Base-by-base conservation (phyloP, 2,113 vertebrate genomes). In the Melanostigma gelatinosum region DNA sequence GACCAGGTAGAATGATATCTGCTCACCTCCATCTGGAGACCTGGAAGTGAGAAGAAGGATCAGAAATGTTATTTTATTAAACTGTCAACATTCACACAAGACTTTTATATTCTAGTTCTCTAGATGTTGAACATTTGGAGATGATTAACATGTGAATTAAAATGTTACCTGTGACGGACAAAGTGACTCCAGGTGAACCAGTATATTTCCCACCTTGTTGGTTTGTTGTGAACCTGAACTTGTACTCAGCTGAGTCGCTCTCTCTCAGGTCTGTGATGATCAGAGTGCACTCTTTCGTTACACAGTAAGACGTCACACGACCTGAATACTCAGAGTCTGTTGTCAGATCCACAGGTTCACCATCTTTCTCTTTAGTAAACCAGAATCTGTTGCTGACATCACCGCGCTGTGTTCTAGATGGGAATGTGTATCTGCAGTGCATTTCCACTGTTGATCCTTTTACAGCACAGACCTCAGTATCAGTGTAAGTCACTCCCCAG, bases 211-310 rank as follows among this genome's bases (percentile, higher is more conserved):
- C 38, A 20, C 1, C 0, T 3, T 0, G 0, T 1, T 52, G 34
- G 34, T 77, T 63, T 83, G 69, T 75, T 42, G 1, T 0, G 15
- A 87, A 83, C 0, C 8, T 78, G 76, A 83, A 85, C 72, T 68
- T 80, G 62, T 87, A 87, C 29, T 12, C 55, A 36, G 68, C 34
- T 5, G 84, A 68, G 54, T 88, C 87, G 5, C 29, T 79, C 65
- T 72, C 20, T 80, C 44, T 72, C 66, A 88, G 29, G 36, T 78
- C 9, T 24, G 0, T 32, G 70, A 86, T 86, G n/a, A 0, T 70
- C 74, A 87, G 58, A 48, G 36, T 61, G 29, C 50, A 84, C 9
- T 0, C 1, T 0, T 50, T 48, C 1, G 32, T 77, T n/a, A n/a
- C n/a, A n/a, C n/a, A n/a, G n/a, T n/a, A n/a, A n/a, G n/a, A 3